Percentiles rank a stretch among this genome's conserved stretches.
Evolutionary conservation across 1,140 invertebrate species (phyloP).

Genomic region (Bombus terrestris): DNA sequence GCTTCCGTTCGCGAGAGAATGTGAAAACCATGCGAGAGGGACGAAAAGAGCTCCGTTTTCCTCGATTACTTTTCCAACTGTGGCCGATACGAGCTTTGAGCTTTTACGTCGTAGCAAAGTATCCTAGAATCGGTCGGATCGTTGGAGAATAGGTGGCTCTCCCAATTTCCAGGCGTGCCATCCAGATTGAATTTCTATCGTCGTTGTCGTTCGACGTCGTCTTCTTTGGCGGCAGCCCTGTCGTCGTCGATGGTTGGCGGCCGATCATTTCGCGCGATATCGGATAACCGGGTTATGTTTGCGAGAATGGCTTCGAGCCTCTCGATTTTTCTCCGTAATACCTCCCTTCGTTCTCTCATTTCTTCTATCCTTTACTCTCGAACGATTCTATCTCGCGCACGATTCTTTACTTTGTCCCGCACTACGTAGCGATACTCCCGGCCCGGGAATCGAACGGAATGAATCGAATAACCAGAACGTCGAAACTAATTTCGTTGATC

Average conservation of each 20-base stretch:
- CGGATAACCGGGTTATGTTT: slow-evolving; percentile 73
- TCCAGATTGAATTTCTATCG: slow-evolving; percentile 80
- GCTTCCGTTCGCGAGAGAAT: slow-evolving; percentile 28
- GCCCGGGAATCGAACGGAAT: slow-evolving; percentile 17
- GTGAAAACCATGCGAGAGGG: slow-evolving; percentile 34
- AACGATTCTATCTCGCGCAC: background rate
- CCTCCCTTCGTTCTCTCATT: slow-evolving; percentile 10
- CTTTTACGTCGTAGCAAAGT: slow-evolving; percentile 40
- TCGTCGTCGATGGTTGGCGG: slow-evolving; percentile 53
- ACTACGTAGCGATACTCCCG: slow-evolving; percentile 35
- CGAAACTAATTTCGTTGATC: slow-evolving; percentile 53
- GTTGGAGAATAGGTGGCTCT: slow-evolving; percentile 67
- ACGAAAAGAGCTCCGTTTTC: background rate
- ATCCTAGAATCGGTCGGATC: slow-evolving; percentile 63
- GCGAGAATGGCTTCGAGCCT: slow-evolving; percentile 67
- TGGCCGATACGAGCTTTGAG: slow-evolving; percentile 53
- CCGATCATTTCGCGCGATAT: slow-evolving; percentile 76
- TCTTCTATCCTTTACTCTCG: background rate
- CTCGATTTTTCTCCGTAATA: slow-evolving; percentile 63
- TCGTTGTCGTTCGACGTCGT: slow-evolving; percentile 38
- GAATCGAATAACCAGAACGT: slow-evolving; percentile 58
- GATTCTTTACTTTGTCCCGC: background rate
- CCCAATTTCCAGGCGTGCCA: slow-evolving; percentile 76
- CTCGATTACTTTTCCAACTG: slow-evolving; percentile 71
- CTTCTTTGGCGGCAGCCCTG: slow-evolving; percentile 8